Evolutionary conservation across 2,113 vertebrate genomes (phyloP).

Genomic region (Paracanthobrama guichenoti): DNA sequence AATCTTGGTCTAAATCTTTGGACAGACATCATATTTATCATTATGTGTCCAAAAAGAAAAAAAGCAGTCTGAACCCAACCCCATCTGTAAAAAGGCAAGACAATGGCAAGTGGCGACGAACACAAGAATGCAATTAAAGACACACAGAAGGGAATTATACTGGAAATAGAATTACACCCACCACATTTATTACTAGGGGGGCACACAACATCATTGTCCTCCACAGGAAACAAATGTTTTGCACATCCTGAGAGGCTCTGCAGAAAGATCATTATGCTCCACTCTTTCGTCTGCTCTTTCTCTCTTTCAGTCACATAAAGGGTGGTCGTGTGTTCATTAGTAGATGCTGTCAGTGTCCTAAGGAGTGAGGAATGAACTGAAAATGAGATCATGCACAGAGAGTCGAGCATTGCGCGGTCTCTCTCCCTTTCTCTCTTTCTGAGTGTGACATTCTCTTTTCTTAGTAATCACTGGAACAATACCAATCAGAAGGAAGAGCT

Average conservation of each 20-base stretch:
- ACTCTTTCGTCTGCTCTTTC: constrained; percentile 66
- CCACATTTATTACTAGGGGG: constrained; percentile 58
- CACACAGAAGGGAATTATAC: constrained; percentile 26
- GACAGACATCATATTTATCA: background rate
- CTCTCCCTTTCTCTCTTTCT: constrained; percentile 30
- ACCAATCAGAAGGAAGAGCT: constrained; percentile 78
- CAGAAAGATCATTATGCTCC: constrained; percentile 40
- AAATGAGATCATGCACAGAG: constrained; percentile 73
- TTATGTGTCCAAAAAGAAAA: background rate
- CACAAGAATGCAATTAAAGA: constrained; percentile 14
- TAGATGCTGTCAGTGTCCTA: constrained; percentile 75
- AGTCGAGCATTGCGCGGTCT: constrained; percentile 28
- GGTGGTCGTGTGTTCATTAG: constrained; percentile 79
- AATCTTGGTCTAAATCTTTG: background rate
- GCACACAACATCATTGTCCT: constrained; percentile 33
- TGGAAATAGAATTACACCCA: constrained; percentile 30
- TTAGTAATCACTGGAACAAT: constrained; percentile 75
- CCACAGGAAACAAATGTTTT: constrained; percentile 35
- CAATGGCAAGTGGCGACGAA: constrained; percentile 16
- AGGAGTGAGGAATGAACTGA: constrained; percentile 77
- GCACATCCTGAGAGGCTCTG: constrained; percentile 19
- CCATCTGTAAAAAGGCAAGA: constrained; percentile 1
- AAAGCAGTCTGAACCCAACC: background rate
- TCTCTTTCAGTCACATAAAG: constrained; percentile 32
- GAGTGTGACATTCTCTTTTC: constrained; percentile 64